phyloP scores from a whole-genome alignment of 1,140 invertebrate genomes.

The Sarcophaga peregrina region DNA sequence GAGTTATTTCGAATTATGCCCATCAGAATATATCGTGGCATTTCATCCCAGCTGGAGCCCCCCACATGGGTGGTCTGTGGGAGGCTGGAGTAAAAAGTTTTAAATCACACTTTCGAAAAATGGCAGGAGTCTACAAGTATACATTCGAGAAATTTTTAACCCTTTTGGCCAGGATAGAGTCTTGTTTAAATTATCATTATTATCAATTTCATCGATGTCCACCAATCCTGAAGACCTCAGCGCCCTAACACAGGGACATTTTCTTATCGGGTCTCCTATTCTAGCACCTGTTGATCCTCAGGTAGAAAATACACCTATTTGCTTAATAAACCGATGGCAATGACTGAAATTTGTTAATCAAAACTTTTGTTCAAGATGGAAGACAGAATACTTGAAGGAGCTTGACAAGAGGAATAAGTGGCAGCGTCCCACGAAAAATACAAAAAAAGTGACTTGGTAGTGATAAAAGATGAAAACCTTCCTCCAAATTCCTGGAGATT shows the following conservation, averaged over 20 bases:
- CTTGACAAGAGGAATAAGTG: not conserved
- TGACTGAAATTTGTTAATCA: not conserved
- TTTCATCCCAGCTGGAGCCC: no score
- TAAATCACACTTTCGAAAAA: conserved; percentile 1
- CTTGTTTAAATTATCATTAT: conserved; percentile 47
- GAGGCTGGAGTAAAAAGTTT: no score
- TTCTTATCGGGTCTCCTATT: no score
- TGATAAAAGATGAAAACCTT: no score
- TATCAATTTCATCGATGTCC: no score
- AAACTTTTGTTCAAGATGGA: not conserved
- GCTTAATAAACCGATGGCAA: not conserved
- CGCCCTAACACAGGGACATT: no score
- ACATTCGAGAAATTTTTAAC: conserved; percentile 42
- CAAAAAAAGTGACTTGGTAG: not conserved
- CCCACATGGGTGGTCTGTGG: no score
- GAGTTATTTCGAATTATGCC: no score
- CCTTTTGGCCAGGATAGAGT: conserved; percentile 48
- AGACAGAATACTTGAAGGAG: no score
- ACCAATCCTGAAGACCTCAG: no score
- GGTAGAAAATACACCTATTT: conserved; percentile 25
- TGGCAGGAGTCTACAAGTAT: not conserved
- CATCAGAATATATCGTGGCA: no score
- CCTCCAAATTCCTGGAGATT: not conserved
- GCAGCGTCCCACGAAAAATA: not conserved
- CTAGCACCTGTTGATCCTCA: no score